phyloP scores from a whole-genome alignment of 2,888 invertebrate species.

The Leptinotarsa juncta region DNA sequence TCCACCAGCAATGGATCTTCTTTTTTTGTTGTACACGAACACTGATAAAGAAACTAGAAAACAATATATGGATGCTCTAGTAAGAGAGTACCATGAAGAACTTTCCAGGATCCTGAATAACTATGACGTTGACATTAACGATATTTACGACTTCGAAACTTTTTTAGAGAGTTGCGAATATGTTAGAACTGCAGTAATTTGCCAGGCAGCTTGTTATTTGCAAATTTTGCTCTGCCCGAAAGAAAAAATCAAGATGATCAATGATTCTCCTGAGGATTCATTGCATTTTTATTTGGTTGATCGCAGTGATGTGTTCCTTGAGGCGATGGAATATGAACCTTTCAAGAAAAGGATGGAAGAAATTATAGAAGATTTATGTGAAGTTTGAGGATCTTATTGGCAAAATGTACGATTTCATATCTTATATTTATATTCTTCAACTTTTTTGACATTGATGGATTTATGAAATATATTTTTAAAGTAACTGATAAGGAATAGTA shows the following conservation, averaged over 20 bases:
- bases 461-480: too few relatives aligned
- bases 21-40: slow-evolving; percentile 55
- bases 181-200: slow-evolving; percentile 45
- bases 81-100: slow-evolving; percentile 48
- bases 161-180: slow-evolving; percentile 47
- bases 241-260: slow-evolving; percentile 43
- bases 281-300: slow-evolving; percentile 42
- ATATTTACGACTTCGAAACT: slow-evolving; percentile 44
- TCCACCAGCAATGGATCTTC: slow-evolving; percentile 74
- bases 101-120: slow-evolving; percentile 40
- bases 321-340: slow-evolving; percentile 18
- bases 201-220: slow-evolving; percentile 41
- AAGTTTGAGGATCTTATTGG: not conserved
- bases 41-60: slow-evolving; percentile 41
- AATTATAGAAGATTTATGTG: slow-evolving; percentile 35
- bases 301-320: slow-evolving; percentile 35
- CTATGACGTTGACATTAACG: slow-evolving; percentile 41
- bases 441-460: too few relatives aligned
- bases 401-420: not conserved
- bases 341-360: slow-evolving; percentile 24
- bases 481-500: too few relatives aligned
- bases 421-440: not conserved
- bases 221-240: slow-evolving; percentile 41
- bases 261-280: slow-evolving; percentile 41
- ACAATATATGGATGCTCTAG: slow-evolving; percentile 41